Conservation (phyloP, 2,797 vertebrate species). For the Brotula barbata region DNA sequence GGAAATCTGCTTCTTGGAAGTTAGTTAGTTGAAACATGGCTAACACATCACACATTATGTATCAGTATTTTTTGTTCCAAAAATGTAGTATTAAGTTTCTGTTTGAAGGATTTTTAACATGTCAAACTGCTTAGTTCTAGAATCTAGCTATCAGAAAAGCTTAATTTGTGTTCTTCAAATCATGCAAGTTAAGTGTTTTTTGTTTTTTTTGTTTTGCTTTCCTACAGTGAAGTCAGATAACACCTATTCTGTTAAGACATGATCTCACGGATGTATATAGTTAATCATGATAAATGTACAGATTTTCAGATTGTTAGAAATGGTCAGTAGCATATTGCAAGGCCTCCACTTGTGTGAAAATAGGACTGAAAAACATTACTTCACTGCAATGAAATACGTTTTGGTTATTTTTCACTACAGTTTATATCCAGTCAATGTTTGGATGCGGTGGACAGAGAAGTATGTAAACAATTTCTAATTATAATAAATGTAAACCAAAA, state of each 20-base stretch:
- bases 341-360: slow-evolving; percentile 64
- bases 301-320: slow-evolving; percentile 66
- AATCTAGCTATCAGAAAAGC: slow-evolving; percentile 53
- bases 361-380: slow-evolving; percentile 59
- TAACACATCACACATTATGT: slow-evolving; percentile 39
- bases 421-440: slow-evolving; percentile 67
- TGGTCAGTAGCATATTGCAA: slow-evolving; percentile 64
- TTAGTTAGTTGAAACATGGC: slow-evolving; percentile 67
- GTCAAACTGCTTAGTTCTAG: slow-evolving; percentile 59
- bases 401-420: slow-evolving; percentile 64
- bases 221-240: slow-evolving; percentile 32
- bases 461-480: slow-evolving; percentile 75
- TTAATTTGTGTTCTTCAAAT: slow-evolving; percentile 37
- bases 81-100: slow-evolving; percentile 51
- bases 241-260: slow-evolving; percentile 29
- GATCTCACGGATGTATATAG: slow-evolving; percentile 59
- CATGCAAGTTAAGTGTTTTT: slow-evolving; percentile 22
- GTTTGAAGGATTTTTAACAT: slow-evolving; percentile 56
- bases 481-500: slow-evolving; percentile 67
- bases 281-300: slow-evolving; percentile 64
- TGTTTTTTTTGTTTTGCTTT: not conserved
- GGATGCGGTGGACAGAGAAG: slow-evolving; percentile 65
- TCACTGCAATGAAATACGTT: slow-evolving; percentile 49
- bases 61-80: slow-evolving; percentile 63
- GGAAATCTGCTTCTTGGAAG: slow-evolving; percentile 89